Evolutionary conservation across 2,113 vertebrate species (phyloP), one percentile per base, ranked within the genome.

Genomic region (Macroglossus sobrinus): DNA sequence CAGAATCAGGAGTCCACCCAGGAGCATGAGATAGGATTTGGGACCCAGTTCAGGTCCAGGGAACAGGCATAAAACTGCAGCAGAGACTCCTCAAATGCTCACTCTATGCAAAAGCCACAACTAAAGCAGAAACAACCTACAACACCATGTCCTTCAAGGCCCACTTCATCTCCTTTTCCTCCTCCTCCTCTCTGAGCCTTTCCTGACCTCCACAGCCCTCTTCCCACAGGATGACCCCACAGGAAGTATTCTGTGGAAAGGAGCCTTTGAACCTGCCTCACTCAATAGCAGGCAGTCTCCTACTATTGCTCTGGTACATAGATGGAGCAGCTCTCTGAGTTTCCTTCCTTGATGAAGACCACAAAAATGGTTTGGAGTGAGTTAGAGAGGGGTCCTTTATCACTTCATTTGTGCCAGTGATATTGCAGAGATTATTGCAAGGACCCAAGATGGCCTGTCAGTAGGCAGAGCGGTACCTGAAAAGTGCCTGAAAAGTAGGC

Each of bases 401-500:
- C 22, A 61, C 21, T 55, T 40, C 55, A 7, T 24, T 38, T 13
- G 40, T 72, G 2, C 28, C 88, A 50, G 28, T 5, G 47, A 55
- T 38, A 53, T 21, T 28, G 61, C 0, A 47, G 64, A 64, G n/a
- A 66, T 80, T 10, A 53, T 3, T 30, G 28, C 4, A 64, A 69
- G 15, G 81, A 81, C 33, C 30, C 22, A 79, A n/a, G 15, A 28
- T 12, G 11, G 43, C 45, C 89, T 35, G 38, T 33, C 33, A 53
- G 4, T 40, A 38, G 43, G 50, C 63, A 53, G 5, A 84, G 50
- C 9, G 14, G 3, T 26, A 33, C 0, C 0, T 1, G 4, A 30
- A 89, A 14, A 64, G 22, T 10, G 0, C 4, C 28, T 68, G 71
- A 33, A 43, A 86, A 28, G 33, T 61, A 68, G 45, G 61, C 5